Base-by-base conservation (phyloP, 1,140 invertebrate genomes). In the Lucilia cuprina region DNA sequence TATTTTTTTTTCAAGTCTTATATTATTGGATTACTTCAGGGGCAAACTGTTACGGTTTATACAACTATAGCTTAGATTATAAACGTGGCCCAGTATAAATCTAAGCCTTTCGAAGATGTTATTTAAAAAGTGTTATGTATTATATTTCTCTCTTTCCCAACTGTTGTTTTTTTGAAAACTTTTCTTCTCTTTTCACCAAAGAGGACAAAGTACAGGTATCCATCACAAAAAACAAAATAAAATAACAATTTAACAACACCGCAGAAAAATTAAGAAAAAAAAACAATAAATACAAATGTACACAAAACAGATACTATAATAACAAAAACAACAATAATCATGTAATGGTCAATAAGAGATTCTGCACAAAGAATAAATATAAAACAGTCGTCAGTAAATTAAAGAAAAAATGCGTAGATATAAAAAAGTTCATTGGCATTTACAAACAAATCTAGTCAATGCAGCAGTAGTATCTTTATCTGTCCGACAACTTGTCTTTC, bases 381-480 rank as follows among this genome's bases (percentile, higher is more conserved):
- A 70, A 60, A 21, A 19, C 65, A 70, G 21, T 21, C n/a, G 55
- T n/a, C n/a, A 70, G n/a, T 25, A 25, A 70, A 70, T 70, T 70
- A n/a, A 7, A n/a, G 55, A 60, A 60, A 70, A 21, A 70, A 70
- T 70, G 65, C 65, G 65, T 70, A 70, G 65, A 70, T 70, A 70
- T 3, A 21, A 70, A 70, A 70, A 70, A 70, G 65, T 70, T 70
- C 65, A 70, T 70, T 70, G 65, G 19, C 65, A 70, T 70, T 70
- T 70, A n/a, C n/a, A 70, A 21, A 21, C 7, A 70, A 70, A 70
- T 70, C 65, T 60, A 60, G 55, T 60, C 14, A n/a, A 60, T 60
- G 55, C n/a, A 21, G 55, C n/a, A 21, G 21, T 19, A 70, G 65
- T 70, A 19, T 70, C 19, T 70, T n/a, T 60, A 60, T 60, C 55